phyloP scores from a whole-genome alignment of 2,113 vertebrate species.

The Gila orcuttii region DNA sequence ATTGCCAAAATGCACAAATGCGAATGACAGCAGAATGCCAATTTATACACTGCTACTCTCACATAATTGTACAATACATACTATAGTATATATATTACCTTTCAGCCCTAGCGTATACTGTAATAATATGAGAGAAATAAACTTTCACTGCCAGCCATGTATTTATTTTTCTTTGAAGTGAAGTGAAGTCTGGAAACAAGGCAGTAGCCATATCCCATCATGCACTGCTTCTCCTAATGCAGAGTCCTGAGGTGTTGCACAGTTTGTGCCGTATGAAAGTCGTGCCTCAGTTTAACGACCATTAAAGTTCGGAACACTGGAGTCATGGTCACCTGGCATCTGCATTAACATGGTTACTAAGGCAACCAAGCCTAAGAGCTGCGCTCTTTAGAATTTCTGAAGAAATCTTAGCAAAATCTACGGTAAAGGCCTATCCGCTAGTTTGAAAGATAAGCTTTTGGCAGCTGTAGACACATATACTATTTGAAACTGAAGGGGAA shows the following conservation, averaged over 20 bases:
- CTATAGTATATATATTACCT: background rate
- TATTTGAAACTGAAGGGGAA: background rate
- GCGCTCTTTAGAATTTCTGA: background rate
- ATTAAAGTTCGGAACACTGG: slow-evolving; percentile 56
- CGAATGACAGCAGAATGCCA: background rate
- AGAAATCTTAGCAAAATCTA: slow-evolving; percentile 2
- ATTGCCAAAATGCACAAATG: too few relatives aligned
- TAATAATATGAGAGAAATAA: slow-evolving; percentile 2
- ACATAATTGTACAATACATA: background rate
- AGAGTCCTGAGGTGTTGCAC: slow-evolving; percentile 21
- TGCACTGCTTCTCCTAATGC: slow-evolving; percentile 27
- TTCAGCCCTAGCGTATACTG: background rate
- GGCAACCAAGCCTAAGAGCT: slow-evolving; percentile 59
- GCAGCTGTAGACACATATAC: background rate
- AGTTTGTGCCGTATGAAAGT: slow-evolving; percentile 20
- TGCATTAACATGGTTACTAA: slow-evolving; percentile 56
- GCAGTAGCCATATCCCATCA: background rate
- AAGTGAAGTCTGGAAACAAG: slow-evolving; percentile 10
- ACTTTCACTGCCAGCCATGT: background rate
- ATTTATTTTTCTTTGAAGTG: slow-evolving; percentile 18
- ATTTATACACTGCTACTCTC: background rate
- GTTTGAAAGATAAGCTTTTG: slow-evolving; percentile 23
- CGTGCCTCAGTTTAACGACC: slow-evolving; percentile 45
- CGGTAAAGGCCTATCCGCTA: slow-evolving; percentile 7
- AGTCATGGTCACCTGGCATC: slow-evolving; percentile 63